These are phyloP conservation scores for Chinchilla lanigera DNA, from an alignment of 2,113 vertebrate genomes.

Conservation along the genomic window DNA sequence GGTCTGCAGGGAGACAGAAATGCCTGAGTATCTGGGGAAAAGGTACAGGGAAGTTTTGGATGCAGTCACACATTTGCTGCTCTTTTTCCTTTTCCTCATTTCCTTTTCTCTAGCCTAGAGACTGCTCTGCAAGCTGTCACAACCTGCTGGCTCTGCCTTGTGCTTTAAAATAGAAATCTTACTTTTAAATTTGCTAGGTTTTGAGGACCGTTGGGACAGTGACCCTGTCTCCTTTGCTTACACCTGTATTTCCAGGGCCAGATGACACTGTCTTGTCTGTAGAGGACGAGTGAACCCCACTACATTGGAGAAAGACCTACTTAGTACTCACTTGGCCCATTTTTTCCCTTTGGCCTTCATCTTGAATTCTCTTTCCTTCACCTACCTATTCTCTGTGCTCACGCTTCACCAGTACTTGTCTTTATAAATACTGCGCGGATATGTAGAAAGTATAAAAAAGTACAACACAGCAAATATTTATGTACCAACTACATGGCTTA, in stretches of 20 bases:
- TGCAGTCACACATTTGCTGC: background rate
- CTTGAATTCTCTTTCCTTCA: background rate
- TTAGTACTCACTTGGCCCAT: background rate
- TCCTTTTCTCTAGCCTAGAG: constrained; percentile 10
- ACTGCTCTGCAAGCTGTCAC: background rate
- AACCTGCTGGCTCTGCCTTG: background rate
- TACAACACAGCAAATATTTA: background rate
- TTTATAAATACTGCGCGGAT: background rate
- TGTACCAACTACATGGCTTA: background rate
- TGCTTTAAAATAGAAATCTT: background rate
- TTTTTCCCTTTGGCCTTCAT: background rate
- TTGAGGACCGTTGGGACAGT: background rate
- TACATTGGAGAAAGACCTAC: background rate
- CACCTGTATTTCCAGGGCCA: background rate
- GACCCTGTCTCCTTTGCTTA: background rate
- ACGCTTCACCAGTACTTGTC: background rate
- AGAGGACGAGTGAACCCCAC: background rate
- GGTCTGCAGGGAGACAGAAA: background rate
- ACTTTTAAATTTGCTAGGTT: background rate
- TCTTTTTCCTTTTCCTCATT: background rate
- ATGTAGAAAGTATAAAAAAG: background rate
- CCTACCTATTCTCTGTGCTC: background rate
- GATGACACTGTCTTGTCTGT: background rate
- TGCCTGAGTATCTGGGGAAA: background rate
- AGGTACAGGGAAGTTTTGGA: background rate